phyloP scores from a whole-genome alignment of 2,797 vertebrate species.

The Pseudopleuronectes americanus region DNA sequence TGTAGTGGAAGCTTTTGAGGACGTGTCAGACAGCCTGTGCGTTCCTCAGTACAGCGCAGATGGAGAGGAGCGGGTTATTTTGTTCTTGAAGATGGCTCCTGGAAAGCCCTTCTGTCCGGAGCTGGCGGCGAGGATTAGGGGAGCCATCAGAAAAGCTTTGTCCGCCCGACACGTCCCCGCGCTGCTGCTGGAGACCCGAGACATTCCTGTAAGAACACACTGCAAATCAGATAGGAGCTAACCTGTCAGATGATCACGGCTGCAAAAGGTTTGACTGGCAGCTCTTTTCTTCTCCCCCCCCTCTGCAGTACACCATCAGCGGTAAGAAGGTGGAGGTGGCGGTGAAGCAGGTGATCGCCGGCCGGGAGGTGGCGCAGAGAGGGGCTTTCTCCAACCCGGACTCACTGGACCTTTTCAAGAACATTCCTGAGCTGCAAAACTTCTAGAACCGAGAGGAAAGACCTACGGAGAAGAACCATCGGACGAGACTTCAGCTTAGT shows the following conservation, averaged over 20 bases:
- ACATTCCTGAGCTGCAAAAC: slow-evolving; percentile 93
- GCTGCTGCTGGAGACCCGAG: slow-evolving; percentile 92
- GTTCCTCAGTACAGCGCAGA: slow-evolving; percentile 93
- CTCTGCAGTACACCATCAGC: slow-evolving; percentile 92
- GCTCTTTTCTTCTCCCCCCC: slow-evolving; percentile 8
- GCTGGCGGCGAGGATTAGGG: slow-evolving; percentile 85
- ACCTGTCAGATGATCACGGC: slow-evolving; percentile 7
- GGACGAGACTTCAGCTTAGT: neutral
- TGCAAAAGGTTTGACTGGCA: slow-evolving; percentile 24
- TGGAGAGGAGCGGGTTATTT: slow-evolving; percentile 92
- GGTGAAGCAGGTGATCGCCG: slow-evolving; percentile 93
- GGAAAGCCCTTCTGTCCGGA: slow-evolving; percentile 80
- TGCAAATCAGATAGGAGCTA: slow-evolving; percentile 30
- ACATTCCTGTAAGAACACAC: slow-evolving; percentile 89
- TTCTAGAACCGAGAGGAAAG: slow-evolving; percentile 79
- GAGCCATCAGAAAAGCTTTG: slow-evolving; percentile 88
- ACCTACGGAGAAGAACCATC: neutral
- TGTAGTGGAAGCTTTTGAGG: slow-evolving; percentile 95
- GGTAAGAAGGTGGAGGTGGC: slow-evolving; percentile 99
- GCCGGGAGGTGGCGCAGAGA: slow-evolving; percentile 88
- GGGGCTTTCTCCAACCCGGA: slow-evolving; percentile 95
- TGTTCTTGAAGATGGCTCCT: slow-evolving; percentile 94
- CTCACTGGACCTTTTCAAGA: slow-evolving; percentile 92
- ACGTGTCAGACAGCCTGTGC: slow-evolving; percentile 94
- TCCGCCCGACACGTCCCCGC: slow-evolving; percentile 93